Evolutionary conservation across 2,797 vertebrate species (phyloP).

Genomic region (Euthynnus affinis): DNA sequence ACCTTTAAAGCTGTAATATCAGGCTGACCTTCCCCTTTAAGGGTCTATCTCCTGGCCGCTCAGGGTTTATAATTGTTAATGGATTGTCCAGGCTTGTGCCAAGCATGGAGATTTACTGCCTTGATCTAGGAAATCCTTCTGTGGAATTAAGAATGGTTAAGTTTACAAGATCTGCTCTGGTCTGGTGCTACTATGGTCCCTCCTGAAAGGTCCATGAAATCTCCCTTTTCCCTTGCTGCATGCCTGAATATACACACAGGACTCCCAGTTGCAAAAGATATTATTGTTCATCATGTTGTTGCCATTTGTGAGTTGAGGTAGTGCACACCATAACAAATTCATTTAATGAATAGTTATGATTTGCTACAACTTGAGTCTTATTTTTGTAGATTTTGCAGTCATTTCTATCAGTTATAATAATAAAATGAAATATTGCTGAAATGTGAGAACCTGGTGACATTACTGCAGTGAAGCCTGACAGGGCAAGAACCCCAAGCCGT

Average conservation of each 20-base stretch:
- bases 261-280: background rate
- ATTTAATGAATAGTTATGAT: background rate
- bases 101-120: slow-evolving; percentile 73
- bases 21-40: slow-evolving; percentile 83
- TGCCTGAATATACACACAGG: background rate
- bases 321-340: background rate
- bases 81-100: slow-evolving; percentile 75
- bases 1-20: slow-evolving; percentile 83
- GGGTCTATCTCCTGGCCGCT: slow-evolving; percentile 72
- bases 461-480: too few species aligned
- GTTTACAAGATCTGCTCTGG: slow-evolving; percentile 69
- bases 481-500: too few species aligned
- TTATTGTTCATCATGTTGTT: slow-evolving; percentile 15
- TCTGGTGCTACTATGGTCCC: slow-evolving; percentile 32
- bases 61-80: slow-evolving; percentile 81
- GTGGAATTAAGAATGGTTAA: slow-evolving; percentile 67
- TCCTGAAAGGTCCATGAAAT: slow-evolving; percentile 40
- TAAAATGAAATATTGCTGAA: too few species aligned
- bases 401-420: background rate
- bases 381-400: background rate
- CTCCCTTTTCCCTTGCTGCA: background rate
- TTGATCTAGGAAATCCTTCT: slow-evolving; percentile 69
- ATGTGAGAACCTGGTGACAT: too few species aligned
- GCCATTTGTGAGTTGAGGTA: slow-evolving; percentile 7
- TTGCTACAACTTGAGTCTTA: background rate